These are phyloP conservation scores for Artemia sinica DNA, from an alignment of 2,888 invertebrate genomes.

Conservation along the genomic window DNA sequence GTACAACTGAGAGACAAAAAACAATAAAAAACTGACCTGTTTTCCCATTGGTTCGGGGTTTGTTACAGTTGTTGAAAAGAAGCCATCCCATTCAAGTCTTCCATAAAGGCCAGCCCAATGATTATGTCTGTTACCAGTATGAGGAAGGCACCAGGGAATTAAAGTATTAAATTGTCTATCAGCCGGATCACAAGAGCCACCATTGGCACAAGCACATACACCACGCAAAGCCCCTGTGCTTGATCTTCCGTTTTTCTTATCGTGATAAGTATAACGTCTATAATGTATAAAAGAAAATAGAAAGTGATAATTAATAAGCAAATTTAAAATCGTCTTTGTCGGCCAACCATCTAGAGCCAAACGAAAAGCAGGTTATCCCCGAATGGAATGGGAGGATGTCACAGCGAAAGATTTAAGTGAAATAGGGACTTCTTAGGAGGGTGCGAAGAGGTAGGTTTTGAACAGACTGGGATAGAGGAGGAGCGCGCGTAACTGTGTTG, in stretches of 20 bases:
- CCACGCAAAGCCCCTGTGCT: constrained; percentile 42
- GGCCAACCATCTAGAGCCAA: too few species aligned
- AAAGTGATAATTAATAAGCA: too few species aligned
- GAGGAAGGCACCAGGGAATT: constrained; percentile 74
- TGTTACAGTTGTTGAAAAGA: constrained; percentile 49
- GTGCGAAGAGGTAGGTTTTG: too few species aligned
- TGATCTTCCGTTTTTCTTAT: constrained; percentile 38
- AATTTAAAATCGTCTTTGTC: too few species aligned
- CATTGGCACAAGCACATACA: constrained; percentile 53
- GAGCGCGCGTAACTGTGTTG: too few species aligned
- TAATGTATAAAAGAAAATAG: constrained; percentile 23
- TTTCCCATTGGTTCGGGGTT: constrained; percentile 83
- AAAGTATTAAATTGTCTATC: constrained; percentile 64
- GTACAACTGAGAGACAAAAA: not conserved
- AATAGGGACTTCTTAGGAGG: too few species aligned
- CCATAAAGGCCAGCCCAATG: constrained; percentile 72
- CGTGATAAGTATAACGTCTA: constrained; percentile 39
- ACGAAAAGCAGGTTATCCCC: too few species aligned
- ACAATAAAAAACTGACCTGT: constrained; percentile 37
- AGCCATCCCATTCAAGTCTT: constrained; percentile 61
- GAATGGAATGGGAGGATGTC: too few species aligned
- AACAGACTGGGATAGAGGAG: too few species aligned
- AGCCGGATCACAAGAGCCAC: constrained; percentile 45
- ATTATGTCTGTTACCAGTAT: constrained; percentile 66
- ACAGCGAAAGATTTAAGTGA: too few species aligned